Conservation (phyloP, 2,888 invertebrate genomes). For the Diaperis boleti region DNA sequence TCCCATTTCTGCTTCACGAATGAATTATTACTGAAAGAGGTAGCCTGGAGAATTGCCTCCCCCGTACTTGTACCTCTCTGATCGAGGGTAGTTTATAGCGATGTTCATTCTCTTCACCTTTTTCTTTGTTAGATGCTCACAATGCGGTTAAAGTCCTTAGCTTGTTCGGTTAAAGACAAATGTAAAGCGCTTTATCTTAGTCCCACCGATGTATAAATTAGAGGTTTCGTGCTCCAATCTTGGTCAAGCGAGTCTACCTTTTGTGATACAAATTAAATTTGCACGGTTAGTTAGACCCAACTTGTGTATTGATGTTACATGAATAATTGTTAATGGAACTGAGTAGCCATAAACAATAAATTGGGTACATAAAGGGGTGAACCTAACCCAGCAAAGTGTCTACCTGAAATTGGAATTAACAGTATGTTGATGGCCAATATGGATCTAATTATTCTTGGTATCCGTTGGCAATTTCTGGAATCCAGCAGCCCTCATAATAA, state of each 20-base stretch:
- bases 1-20: slow-evolving; percentile 34
- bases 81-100: slow-evolving; percentile 24
- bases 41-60: slow-evolving; percentile 21
- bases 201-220: slow-evolving; percentile 34
- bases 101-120: slow-evolving; percentile 29
- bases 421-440: too few species aligned
- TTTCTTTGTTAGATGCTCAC: slow-evolving; percentile 25
- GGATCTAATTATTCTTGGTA: too few species aligned
- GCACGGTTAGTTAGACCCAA: background rate
- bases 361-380: too few species aligned
- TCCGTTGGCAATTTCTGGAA: too few species aligned
- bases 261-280: slow-evolving; percentile 3
- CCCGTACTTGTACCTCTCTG: slow-evolving; percentile 10
- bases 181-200: slow-evolving; percentile 26
- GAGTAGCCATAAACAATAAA: background rate
- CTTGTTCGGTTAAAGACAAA: slow-evolving; percentile 27
- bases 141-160: slow-evolving; percentile 19
- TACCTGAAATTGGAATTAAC: too few species aligned
- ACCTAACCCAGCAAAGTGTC: too few species aligned
- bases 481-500: too few species aligned
- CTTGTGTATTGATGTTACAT: background rate
- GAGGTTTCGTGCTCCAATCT: slow-evolving; percentile 20
- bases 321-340: background rate
- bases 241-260: slow-evolving; percentile 24
- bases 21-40: slow-evolving; percentile 34